Percentiles rank a stretch among this genome's conserved stretches.
These are phyloP conservation scores for Chymomyza caudatula DNA, from an alignment of 2,888 invertebrate genomes.

Conservation along the genomic window DNA sequence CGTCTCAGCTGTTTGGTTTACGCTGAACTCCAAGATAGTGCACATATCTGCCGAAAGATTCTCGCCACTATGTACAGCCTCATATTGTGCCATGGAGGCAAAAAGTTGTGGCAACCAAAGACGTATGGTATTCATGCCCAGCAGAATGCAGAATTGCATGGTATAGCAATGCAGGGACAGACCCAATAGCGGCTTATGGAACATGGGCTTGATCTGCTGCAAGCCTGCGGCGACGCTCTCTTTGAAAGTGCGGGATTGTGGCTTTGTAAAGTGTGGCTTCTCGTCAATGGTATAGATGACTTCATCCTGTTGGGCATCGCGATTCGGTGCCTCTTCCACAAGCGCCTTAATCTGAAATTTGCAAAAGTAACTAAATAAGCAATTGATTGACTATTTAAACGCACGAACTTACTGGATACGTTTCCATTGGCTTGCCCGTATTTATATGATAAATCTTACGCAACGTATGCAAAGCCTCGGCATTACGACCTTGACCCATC, in stretches of 20 bases:
- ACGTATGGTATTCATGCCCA: conserved; percentile 87
- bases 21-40: conserved; percentile 73
- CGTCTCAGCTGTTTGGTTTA: conserved; percentile 69
- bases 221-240: conserved; percentile 80
- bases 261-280: conserved; percentile 23
- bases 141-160: conserved; percentile 83
- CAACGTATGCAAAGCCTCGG: conserved; percentile 68
- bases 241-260: conserved; percentile 39
- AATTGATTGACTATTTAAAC: not conserved
- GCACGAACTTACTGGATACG: conserved; percentile 81
- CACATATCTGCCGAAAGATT: conserved; percentile 66
- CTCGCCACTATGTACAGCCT: conserved; percentile 58
- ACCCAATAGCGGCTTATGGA: conserved; percentile 81
- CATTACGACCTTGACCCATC: conserved; percentile 73
- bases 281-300: conserved; percentile 60
- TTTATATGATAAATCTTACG: conserved; percentile 83
- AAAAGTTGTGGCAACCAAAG: conserved; percentile 93
- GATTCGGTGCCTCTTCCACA: conserved; percentile 68
- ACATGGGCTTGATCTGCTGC: conserved; percentile 83
- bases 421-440: conserved; percentile 81
- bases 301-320: conserved; percentile 45
- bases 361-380: not conserved
- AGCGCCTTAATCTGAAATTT: conserved; percentile 59
- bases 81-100: conserved; percentile 82
- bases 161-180: conserved; percentile 82